Percentiles rank a stretch among this genome's conserved stretches.
These are phyloP conservation scores for Ptilonorhynchus violaceus DNA, from an alignment of 2,113 vertebrate species.

Conservation along the genomic window DNA sequence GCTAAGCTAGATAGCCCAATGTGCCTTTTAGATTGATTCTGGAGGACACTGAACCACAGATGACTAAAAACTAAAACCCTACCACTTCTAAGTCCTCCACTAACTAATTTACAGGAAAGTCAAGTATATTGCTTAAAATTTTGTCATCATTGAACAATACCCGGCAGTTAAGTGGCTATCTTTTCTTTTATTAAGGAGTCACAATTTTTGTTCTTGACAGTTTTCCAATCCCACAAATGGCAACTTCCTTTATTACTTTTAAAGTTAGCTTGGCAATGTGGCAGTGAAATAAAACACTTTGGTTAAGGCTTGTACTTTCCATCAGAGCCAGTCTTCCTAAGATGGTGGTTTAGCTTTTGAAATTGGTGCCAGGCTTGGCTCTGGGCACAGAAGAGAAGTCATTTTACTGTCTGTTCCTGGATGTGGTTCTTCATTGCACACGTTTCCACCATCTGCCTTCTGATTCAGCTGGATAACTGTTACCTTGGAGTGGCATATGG, in stretches of 20 bases:
- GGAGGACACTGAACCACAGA: not conserved
- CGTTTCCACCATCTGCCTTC: not conserved
- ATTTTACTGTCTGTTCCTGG: not conserved
- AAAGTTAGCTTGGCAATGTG: not conserved
- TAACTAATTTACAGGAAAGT: not conserved
- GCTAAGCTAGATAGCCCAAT: not conserved
- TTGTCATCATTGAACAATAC: not conserved
- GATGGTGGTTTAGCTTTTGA: not conserved
- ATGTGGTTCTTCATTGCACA: not conserved
- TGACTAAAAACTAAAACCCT: not conserved
- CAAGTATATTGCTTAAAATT: not conserved
- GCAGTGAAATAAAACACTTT: not conserved
- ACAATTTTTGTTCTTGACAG: not conserved
- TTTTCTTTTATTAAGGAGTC: not conserved
- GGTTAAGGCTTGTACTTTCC: not conserved
- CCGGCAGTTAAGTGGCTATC: not conserved
- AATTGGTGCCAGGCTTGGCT: not conserved
- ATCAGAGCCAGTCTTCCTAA: not conserved
- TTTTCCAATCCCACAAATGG: not conserved
- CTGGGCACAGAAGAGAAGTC: not conserved
- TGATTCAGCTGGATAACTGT: slow-evolving; percentile 71
- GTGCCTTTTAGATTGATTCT: not conserved
- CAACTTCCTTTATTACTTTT: not conserved
- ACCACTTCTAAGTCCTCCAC: not conserved
- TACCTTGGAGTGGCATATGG: slow-evolving; percentile 69